Base-by-base conservation (phyloP, 2,797 vertebrate species). In the Nannoperca obscura region DNA sequence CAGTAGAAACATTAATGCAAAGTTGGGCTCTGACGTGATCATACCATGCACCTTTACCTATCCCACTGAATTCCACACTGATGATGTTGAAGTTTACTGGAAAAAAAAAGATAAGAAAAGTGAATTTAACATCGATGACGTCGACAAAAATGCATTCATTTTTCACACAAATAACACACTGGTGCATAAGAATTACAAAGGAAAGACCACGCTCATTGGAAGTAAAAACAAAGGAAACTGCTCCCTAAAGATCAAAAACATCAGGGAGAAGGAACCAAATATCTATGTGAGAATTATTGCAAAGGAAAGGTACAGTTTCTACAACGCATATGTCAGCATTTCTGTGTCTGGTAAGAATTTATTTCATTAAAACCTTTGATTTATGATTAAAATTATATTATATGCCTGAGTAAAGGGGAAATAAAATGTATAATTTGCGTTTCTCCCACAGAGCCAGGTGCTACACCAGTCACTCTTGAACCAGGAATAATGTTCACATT, bases 1-100 rank as follows among this genome's bases (percentile, higher is more conserved):
- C 3, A 0, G 0, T 0, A 2, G 0, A 2, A 0, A 0, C 0
- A 44, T 65, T 42, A 0, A 0, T 8, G 11, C 0, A 14, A 0
- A 0, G 11, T 0, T 0, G 2, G 73, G 46, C 20, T 30, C 59
- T 32, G 0, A 36, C 0, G 30, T 87, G 42, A 78, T 0, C 40
- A 82, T 93, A 42, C 0, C 0, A 0, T 93, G 93, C 65, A 55
- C 0, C 0, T 92, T 89, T 20, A 54, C 15, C 12, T 59, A 57
- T 60, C 86, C 87, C 0, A 0, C 0, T 0, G 0, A 2, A 0
- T 0, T 20, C 0, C 0, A 1, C 3, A n/a, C 11, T 1, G 0
- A 38, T 0, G 0, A 27, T 8, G 13, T 77, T 19, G 0, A 2
- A n/a, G 55, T 92, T 57, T 84, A 59, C 70, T 93, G 93, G 93